These are phyloP conservation scores for Archips xylosteana DNA, from an alignment of 2,888 invertebrate species.

Conservation along the genomic window DNA sequence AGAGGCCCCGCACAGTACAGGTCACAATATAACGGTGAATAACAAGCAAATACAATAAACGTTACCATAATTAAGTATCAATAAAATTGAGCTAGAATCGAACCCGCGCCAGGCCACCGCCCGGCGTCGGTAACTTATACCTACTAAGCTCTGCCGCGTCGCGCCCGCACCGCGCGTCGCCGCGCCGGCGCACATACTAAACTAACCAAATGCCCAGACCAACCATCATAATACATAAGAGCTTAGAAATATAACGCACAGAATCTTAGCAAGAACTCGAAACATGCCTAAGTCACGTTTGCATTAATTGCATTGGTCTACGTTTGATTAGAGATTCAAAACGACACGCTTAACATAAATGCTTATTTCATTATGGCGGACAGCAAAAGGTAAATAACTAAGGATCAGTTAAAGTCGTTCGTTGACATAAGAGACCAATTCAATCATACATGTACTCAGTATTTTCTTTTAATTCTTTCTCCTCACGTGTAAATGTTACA, in stretches of 20 bases:
- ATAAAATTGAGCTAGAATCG: constrained; percentile 83
- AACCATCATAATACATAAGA: background rate
- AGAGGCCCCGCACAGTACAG: constrained; percentile 23
- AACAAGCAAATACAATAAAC: constrained; percentile 72
- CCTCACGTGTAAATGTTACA: too few relatives aligned
- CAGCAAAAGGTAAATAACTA: background rate
- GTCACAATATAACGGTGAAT: constrained; percentile 54
- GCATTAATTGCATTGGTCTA: background rate
- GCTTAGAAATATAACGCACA: background rate
- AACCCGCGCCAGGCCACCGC: constrained; percentile 55
- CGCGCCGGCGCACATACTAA: background rate
- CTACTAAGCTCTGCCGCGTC: constrained; percentile 26
- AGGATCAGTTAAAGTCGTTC: background rate
- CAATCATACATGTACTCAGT: too few relatives aligned
- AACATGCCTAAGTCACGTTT: background rate
- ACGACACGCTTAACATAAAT: too few relatives aligned
- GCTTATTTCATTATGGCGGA: background rate
- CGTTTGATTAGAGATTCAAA: background rate
- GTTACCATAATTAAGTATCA: constrained; percentile 70
- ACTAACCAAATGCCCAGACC: background rate
- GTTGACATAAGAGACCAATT: too few relatives aligned
- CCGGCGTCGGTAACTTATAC: constrained; percentile 42
- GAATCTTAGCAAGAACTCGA: background rate
- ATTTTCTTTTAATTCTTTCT: too few relatives aligned
- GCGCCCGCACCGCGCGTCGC: background rate